Conservation (phyloP, 1,140 invertebrate genomes). For the Theocolax elegans region DNA sequence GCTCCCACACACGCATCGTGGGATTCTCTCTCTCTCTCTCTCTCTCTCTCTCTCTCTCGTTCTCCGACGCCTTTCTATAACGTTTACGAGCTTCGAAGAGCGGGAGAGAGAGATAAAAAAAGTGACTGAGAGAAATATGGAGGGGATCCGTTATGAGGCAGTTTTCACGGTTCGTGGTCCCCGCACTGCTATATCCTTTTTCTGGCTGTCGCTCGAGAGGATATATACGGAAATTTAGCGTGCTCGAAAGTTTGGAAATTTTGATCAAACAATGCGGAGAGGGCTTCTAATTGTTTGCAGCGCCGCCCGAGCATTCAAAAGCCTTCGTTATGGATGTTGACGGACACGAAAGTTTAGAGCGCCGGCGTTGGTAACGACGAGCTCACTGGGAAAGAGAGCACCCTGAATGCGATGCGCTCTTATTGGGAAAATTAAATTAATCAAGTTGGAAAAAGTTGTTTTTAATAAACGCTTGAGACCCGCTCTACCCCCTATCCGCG, state of each 20-base stretch:
- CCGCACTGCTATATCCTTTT: no score
- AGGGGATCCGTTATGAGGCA: background rate
- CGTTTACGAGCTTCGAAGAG: no score
- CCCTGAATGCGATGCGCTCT: background rate
- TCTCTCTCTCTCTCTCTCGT: background rate
- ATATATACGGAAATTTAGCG: conserved; percentile 13
- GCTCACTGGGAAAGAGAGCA: background rate
- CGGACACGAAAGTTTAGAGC: conserved; percentile 22
- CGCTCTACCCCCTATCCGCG: background rate
- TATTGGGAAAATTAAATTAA: conserved; percentile 31
- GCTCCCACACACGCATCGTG: conserved; percentile 9
- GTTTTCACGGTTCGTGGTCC: no score
- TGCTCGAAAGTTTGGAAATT: conserved; percentile 17
- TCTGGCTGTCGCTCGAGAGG: no score
- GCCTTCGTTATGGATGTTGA: conserved; percentile 32
- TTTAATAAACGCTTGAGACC: background rate
- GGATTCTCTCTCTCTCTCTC: background rate
- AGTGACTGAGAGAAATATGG: background rate
- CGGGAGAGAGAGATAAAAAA: background rate
- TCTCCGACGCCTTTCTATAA: background rate
- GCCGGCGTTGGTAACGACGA: background rate
- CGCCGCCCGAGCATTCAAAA: conserved; percentile 6
- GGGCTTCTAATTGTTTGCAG: conserved; percentile 25
- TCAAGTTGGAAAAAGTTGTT: conserved; percentile 24
- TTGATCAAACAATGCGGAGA: conserved; percentile 24